These are phyloP conservation scores for Acanthurus tractus DNA, from an alignment of 2,797 vertebrate genomes.

Conservation along the genomic window DNA sequence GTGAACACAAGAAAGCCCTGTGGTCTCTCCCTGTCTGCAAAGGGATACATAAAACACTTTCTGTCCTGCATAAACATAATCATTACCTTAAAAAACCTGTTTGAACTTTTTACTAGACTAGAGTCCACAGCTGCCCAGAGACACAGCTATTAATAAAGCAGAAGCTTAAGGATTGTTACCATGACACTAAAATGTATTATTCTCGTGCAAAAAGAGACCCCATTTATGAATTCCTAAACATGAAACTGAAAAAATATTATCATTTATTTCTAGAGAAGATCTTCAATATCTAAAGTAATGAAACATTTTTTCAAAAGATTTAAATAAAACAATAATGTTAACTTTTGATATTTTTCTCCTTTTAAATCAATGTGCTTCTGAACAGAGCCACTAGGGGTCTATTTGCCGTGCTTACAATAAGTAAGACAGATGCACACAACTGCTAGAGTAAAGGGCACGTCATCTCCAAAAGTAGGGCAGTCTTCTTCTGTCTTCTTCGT, in stretches of 20 bases:
- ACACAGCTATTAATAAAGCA: not conserved
- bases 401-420: conserved; percentile 32
- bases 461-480: conserved; percentile 62
- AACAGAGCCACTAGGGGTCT: conserved; percentile 33
- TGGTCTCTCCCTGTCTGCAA: conserved; percentile 5
- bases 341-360: conserved; percentile 8
- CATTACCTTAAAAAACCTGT: not conserved
- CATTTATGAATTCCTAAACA: not conserved
- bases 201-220: not conserved
- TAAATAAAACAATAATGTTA: conserved; percentile 10
- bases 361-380: conserved; percentile 20
- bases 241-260: not conserved
- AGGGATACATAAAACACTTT: conserved; percentile 20
- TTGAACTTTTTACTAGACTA: not conserved
- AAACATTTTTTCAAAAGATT: conserved; percentile 2
- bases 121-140: not conserved
- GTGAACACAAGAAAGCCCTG: conserved; percentile 19
- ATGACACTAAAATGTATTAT: not conserved
- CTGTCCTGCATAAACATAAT: conserved; percentile 36
- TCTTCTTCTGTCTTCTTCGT: conserved; percentile 44
- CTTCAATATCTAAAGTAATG: not conserved
- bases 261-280: not conserved
- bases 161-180: not conserved
- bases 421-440: conserved; percentile 30
- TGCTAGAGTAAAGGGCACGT: conserved; percentile 62